Base-by-base conservation (phyloP, 1,140 invertebrate genomes). In the Cryptotermes secundus region DNA sequence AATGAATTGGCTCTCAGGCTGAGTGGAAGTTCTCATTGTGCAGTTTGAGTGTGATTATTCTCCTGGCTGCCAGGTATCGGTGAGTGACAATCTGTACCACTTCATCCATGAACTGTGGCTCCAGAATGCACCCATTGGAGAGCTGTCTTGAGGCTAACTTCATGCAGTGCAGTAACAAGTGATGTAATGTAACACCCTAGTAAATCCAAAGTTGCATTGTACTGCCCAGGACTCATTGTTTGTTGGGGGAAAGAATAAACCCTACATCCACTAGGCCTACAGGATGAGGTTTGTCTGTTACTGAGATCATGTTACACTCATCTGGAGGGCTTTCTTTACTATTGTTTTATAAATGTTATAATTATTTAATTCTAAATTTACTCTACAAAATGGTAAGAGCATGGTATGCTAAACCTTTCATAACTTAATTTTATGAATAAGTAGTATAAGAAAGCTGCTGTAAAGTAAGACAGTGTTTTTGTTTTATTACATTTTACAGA, bases 41-140 rank as follows among this genome's bases (percentile, higher is more conserved):
- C 42, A 81, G 80, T 81, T 35, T 38, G n/a, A 81, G 35, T 26
- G 34, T 45, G 42, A 38, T 38, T 35, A 81, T 81, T 45, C 80
- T 81, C 42, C n/a, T 81, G 35, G 35, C 26, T 81, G 35, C 82
- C 89, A 99, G 97, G 98, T 99, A 38, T 96, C 98, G 1, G 97
- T 99, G 1, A 98, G 97, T 88, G 97, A 97, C 89, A 92, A 95
- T 86, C 91, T 99, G 35, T 99, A 99, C 91, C 95, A 93, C 85
- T 99, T 98, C 89, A 97, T 99, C 86, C 98, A 99, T 89, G 94
- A 98, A 87, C 90, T 99, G 87, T 99, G 99, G 99, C 92, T 99
- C 31, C 94, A 98, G 89, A 99, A 98, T 91, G 98, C 98, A 42
- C 99, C 99, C 0, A 99, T 99, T 87, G 98, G 98, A 84, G 98